A percentile compares a stretch with the other conserved stretches of the same genome.
phyloP scores from a whole-genome alignment of 2,888 invertebrate genomes.

The Diarsia mendica region DNA sequence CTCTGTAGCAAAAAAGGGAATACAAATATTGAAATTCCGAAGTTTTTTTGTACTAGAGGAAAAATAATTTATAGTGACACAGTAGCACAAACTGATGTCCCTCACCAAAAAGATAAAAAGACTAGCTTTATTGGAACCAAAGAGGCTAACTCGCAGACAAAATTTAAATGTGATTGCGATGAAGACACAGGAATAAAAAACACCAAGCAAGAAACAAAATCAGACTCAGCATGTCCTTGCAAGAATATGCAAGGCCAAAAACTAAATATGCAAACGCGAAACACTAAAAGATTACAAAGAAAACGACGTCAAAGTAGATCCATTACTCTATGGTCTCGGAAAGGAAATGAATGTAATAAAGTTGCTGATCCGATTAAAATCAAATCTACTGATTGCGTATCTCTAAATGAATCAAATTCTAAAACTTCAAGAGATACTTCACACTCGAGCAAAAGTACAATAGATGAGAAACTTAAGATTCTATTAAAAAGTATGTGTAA shows the following conservation, averaged over 20 bases:
- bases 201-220: not conserved
- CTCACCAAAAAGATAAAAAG: conserved; percentile 3
- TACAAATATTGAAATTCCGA: not conserved
- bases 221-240: not conserved
- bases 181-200: not conserved
- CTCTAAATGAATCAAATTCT: not conserved
- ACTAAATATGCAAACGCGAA: not conserved
- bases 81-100: conserved; percentile 36
- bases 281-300: not conserved
- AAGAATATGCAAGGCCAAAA: not conserved
- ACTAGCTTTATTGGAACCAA: conserved; percentile 1
- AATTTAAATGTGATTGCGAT: conserved; percentile 6
- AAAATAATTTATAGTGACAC: conserved; percentile 38
- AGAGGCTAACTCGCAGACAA: not conserved
- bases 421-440: not conserved
- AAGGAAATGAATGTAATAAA: conserved; percentile 14
- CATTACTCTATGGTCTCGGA: not conserved
- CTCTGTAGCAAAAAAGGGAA: not conserved
- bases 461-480: too few relatives aligned
- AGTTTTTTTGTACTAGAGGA: conserved; percentile 8
- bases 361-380: not conserved
- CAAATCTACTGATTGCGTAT: not conserved
- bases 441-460: too few relatives aligned
- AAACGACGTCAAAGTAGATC: conserved; percentile 4
- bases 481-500: too few relatives aligned